Evolutionary conservation across 2,797 vertebrate genomes (phyloP).

Genomic region (Cottoperca gobio): DNA sequence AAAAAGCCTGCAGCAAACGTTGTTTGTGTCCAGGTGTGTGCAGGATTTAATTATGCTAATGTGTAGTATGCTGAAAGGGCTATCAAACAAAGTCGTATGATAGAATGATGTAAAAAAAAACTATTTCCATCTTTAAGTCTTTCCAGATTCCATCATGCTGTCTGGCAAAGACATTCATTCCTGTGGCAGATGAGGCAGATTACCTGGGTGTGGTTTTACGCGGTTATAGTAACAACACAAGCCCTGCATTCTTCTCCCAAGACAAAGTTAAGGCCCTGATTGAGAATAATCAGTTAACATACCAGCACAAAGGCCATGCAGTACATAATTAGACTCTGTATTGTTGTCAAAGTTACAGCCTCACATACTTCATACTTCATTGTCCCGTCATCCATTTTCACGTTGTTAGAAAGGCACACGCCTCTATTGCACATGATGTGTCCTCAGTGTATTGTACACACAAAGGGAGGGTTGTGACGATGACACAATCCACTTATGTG

Average conservation of each 20-base stretch:
- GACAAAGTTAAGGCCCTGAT: constrained; percentile 23
- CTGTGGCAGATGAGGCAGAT: constrained; percentile 46
- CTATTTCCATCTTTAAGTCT: background rate
- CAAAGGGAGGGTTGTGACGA: background rate
- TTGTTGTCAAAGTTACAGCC: constrained; percentile 36
- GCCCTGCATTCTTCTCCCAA: constrained; percentile 49
- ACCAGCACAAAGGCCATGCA: constrained; percentile 27
- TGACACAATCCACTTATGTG: background rate
- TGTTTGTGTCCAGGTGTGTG: constrained; percentile 24
- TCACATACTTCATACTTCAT: constrained; percentile 10
- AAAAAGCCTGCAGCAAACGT: background rate
- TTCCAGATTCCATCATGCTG: constrained; percentile 30
- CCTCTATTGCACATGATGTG: background rate
- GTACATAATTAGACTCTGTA: constrained; percentile 11
- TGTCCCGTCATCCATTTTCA: constrained; percentile 5
- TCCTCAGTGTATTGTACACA: constrained; percentile 1
- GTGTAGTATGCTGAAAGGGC: background rate
- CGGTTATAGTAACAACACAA: constrained; percentile 20
- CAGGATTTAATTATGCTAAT: background rate
- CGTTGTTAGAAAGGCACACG: background rate
- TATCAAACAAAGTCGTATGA: background rate
- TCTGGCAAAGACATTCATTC: constrained; percentile 45
- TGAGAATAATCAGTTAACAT: constrained; percentile 29
- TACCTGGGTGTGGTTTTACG: constrained; percentile 65
- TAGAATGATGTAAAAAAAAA: background rate